These are phyloP conservation scores for Chymomyza amoena DNA, from an alignment of 2,888 invertebrate genomes.

Conservation along the genomic window DNA sequence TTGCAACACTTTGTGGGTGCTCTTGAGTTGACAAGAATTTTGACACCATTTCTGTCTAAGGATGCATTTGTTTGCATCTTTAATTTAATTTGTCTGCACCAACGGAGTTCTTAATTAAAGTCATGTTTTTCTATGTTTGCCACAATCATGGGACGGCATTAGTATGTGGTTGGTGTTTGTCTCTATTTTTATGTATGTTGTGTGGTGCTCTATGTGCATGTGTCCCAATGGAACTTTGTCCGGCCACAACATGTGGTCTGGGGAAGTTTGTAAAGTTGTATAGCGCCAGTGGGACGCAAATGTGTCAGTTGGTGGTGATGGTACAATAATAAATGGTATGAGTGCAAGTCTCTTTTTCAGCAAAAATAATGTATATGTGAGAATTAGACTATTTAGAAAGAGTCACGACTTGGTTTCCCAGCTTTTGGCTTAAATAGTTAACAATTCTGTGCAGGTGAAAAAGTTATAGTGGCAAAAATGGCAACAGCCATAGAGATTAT, in stretches of 20 bases:
- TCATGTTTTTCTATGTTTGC: neutral
- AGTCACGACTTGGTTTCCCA: neutral
- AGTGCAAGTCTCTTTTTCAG: neutral
- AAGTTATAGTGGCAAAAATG: neutral
- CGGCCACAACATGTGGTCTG: neutral
- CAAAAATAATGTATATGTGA: neutral
- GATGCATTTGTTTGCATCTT: slow-evolving; percentile 57
- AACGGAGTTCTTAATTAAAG: slow-evolving; percentile 54
- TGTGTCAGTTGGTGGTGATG: neutral
- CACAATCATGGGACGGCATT: neutral
- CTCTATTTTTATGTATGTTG: neutral
- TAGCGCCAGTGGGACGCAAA: neutral
- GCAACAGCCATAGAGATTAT: neutral
- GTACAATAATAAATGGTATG: neutral
- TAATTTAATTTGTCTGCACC: slow-evolving; percentile 52
- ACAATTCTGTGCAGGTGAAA: neutral
- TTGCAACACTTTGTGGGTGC: slow-evolving; percentile 62
- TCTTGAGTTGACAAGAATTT: slow-evolving; percentile 61
- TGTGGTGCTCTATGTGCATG: neutral
- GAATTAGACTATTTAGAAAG: neutral
- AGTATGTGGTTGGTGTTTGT: neutral
- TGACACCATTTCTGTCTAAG: slow-evolving; percentile 60
- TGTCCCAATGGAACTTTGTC: neutral
- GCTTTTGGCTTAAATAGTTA: neutral
- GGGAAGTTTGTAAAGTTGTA: neutral